Evolutionary conservation across 2,797 vertebrate genomes (phyloP), one percentile per base, ranked within the genome.

Genomic region (Phylloscopus collybita): DNA sequence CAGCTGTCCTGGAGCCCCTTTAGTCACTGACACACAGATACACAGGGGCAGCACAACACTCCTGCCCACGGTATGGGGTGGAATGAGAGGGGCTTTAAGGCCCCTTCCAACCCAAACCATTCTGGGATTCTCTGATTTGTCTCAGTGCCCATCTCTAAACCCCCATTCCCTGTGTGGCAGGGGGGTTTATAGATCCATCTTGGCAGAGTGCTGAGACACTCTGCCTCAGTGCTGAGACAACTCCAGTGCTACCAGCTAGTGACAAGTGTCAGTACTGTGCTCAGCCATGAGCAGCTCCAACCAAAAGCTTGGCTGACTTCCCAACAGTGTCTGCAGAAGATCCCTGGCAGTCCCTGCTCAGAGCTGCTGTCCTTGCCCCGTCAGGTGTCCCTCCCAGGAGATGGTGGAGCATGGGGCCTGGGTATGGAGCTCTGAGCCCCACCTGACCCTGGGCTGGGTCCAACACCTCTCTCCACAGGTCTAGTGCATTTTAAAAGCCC

Each of bases 1-100:
- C 45, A 45, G 45, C 45, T 45, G 20, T 45, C 45, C 44, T 45
- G 44, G 44, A 45, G 19, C 19, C 44, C 19, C 45, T 45, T 45
- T 45, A 45, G 45, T 21, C 45, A 21, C 11, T 21, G 19, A 21
- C 45, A 11, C 44, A 45, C 20, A 11, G 45, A 45, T 21, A 45
- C 20, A 45, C 45, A 45, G 45, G 45, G 45, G 20, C 45, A 45
- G 21, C 21, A 21, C 45, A 21, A 21, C 20, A 21, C 20, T 45
- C 25, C 51, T 73, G 25, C 6, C 40, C 10, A 3, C 10, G 40
- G n/a, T 23, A 57, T 3, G 22, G 61, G 2, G 5, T 65, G 20
- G 20, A 0, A 30, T 4, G 10, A 4, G 44, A 34, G 21, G 34
- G 1, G 8, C 7, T 57, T 42, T 57, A 7, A 66, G 13, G 5